Conservation (phyloP, 2,888 invertebrate genomes). For the Oxytorus armatus region DNA sequence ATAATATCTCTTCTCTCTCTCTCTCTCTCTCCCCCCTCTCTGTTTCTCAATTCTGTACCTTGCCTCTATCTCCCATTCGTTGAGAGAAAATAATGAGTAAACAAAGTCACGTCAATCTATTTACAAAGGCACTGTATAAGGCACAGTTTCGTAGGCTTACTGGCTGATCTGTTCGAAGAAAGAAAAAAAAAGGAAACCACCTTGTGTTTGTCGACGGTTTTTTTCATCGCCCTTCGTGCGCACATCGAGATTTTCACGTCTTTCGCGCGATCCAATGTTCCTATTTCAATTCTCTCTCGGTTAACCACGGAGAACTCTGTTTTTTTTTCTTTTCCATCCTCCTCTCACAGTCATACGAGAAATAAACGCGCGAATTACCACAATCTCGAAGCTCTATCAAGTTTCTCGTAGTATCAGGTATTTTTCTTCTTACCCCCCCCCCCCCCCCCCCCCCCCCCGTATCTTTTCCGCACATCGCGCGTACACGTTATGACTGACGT, state of each 20-base stretch:
- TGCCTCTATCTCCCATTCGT: no score
- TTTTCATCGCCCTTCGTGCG: not conserved
- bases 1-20: slow-evolving; percentile 27
- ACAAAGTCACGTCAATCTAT: slow-evolving; percentile 67
- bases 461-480: no score
- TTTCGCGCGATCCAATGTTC: not conserved
- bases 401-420: no score
- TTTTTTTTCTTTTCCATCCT: no score
- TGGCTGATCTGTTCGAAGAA: slow-evolving; percentile 73
- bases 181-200: slow-evolving; percentile 11
- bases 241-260: slow-evolving; percentile 1
- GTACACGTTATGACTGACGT: no score
- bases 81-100: slow-evolving; percentile 40
- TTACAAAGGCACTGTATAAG: slow-evolving; percentile 82
- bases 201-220: not conserved
- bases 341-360: no score
- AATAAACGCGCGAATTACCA: no score
- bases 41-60: slow-evolving; percentile 19
- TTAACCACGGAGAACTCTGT: no score
- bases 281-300: slow-evolving; percentile 1
- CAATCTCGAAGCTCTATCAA: no score
- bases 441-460: no score
- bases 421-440: no score
- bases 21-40: slow-evolving; percentile 41
- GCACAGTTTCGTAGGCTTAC: slow-evolving; percentile 80